Base-by-base conservation (phyloP, 2,888 invertebrate species). In the Leptinotarsa juncta region DNA sequence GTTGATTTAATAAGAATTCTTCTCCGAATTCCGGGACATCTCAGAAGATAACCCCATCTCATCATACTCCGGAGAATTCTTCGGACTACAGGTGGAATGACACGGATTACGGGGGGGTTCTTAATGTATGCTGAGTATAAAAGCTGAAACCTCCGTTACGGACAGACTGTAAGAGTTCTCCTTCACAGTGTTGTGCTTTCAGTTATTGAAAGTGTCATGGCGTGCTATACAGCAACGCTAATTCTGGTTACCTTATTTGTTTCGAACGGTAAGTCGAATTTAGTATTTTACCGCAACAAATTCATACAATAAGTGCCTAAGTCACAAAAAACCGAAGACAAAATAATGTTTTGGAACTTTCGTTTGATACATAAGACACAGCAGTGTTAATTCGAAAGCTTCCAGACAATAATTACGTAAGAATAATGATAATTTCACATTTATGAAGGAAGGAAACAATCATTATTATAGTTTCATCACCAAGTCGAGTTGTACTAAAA, bases 101-200 rank as follows among this genome's bases (percentile, higher is more conserved):
- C 86, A 86, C 85, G 84, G 86, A 78, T 83, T 84, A 83, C 85
- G 84, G 84, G 86, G 86, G 85, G 86, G 86, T 84, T 83, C 84
- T 84, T 84, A 85, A 87, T 86, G 85, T 87, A 87, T 86, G 87
- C 87, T 87, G 87, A 85, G 83, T 87, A 88, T 88, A 88, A 85
- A 88, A 88, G 87, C 84, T 62, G 81, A 83, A 83, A 83, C 83
- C 85, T 83, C 81, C 83, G 84, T 81, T 81, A 85, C 83, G 84
- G 85, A 85, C 84, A 85, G 85, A 83, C 87, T 88, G 86, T 87
- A 85, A 86, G 84, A 86, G 87, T 86, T 84, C 83, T 83, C 70
- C 53, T 26, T 60, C 65, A 67, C 73, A 18, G 72, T 73, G 53
- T 71, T 49, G 73, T 71, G 70, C 73, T 76, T 73, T 73, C 76